A percentile compares a stretch with the other conserved stretches of the same genome.
These are phyloP conservation scores for Natrix natrix DNA, from an alignment of 2,797 vertebrate species.

Conservation along the genomic window DNA sequence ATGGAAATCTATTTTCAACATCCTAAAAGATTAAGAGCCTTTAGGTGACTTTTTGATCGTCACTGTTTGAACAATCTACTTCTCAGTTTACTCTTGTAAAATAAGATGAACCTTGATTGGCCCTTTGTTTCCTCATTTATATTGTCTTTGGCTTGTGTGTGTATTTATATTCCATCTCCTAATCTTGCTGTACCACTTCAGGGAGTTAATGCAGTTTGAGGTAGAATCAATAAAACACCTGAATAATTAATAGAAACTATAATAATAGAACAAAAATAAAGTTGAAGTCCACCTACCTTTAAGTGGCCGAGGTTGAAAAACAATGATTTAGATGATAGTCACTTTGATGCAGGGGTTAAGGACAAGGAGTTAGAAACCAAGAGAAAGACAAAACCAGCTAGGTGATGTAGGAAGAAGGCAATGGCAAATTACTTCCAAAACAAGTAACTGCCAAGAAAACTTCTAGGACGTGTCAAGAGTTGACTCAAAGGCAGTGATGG, in stretches of 20 bases:
- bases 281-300: background rate
- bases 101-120: conserved; percentile 42
- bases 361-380: background rate
- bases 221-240: background rate
- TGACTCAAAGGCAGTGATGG: background rate
- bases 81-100: conserved; percentile 3
- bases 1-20: background rate
- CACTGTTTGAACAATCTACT: background rate
- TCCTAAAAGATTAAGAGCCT: background rate
- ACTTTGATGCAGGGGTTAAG: background rate
- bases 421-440: background rate
- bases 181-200: background rate
- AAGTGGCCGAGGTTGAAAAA: background rate
- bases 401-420: background rate
- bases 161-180: background rate
- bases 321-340: background rate
- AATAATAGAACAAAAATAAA: background rate
- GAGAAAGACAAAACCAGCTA: background rate
- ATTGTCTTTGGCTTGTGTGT: conserved; percentile 6
- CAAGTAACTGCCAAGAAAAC: background rate
- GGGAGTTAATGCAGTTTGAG: background rate
- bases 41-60: background rate
- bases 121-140: conserved; percentile 46
- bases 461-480: background rate
- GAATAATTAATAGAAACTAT: background rate